Evolutionary conservation across 2,797 vertebrate species (phyloP), one percentile per base, ranked within the genome.

Genomic region (Paguma larvata): DNA sequence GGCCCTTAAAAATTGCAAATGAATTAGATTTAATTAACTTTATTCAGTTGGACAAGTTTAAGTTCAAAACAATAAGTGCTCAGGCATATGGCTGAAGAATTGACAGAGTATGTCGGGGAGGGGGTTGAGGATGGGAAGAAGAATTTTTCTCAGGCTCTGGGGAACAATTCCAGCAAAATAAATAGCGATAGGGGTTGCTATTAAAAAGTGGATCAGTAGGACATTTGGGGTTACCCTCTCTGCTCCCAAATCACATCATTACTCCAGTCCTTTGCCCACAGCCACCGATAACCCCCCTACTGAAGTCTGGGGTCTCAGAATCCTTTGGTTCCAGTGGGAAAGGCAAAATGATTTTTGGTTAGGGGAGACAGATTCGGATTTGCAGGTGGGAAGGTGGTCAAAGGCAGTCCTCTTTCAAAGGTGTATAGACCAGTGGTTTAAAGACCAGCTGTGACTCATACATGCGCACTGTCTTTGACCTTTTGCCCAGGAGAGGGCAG

Each of bases 401-500:
- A 73, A 95, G 56, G 46, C 38, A 63, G n/a, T 3, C 8, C 41
- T 79, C 70, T 62, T 41, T 15, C 59, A 68, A 75, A 86, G 72
- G 11, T 91, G 92, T 87, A 12, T 80, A 41, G 21, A 65, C 84
- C 5, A 84, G 48, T 23, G 32, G 18, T 18, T 91, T 95, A 23
- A 38, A 88, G 80, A 82, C 72, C 85, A 59, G 32, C 48, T 82
- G 72, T 90, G 96, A 96, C 84, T 96, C 93, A 90, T 13, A 15
- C 44, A 10, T 83, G 80, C 88, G 78, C 51, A 88, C 59, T 0
- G 1, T 85, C 92, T 97, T 85, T 98, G 98, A 98, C 97, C 98
- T 98, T 96, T 96, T 48, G 97, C 97, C 98, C 98, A 98, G 98
- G 97, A 98, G 98, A 98, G 97, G 98, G 98, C 98, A 98, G 98